These are phyloP conservation scores for Emydocephalus ijimae DNA, from an alignment of 2,113 vertebrate species.

Conservation along the genomic window DNA sequence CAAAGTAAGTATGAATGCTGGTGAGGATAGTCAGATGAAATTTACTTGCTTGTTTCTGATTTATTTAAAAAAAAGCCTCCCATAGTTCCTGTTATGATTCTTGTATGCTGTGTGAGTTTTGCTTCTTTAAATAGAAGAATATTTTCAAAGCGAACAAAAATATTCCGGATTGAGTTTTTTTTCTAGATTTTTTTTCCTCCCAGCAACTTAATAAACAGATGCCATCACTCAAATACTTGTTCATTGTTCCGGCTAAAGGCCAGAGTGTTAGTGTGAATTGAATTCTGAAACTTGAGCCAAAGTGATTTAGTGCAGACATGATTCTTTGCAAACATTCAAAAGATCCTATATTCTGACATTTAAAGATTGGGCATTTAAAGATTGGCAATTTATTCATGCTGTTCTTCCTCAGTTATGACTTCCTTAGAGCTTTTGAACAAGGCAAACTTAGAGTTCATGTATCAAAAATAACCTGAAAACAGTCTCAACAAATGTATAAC, in stretches of 20 bases:
- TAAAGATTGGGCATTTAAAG: neutral
- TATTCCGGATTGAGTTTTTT: constrained; percentile 10
- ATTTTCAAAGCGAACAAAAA: neutral
- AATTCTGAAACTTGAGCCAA: constrained; percentile 27
- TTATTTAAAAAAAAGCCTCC: neutral
- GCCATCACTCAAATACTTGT: constrained; percentile 34
- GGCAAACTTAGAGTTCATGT: neutral
- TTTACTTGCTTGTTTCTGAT: neutral
- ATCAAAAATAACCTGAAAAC: neutral
- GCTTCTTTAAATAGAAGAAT: neutral
- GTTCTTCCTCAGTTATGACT: neutral
- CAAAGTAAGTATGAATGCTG: constrained; percentile 78
- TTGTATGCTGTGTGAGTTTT: neutral
- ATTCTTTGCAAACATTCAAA: neutral
- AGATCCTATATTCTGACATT: neutral
- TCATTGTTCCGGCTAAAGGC: neutral
- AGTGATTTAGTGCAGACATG: neutral
- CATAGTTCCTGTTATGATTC: neutral
- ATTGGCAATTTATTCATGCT: neutral
- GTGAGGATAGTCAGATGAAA: neutral
- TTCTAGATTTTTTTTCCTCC: constrained; percentile 23
- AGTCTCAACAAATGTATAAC: neutral
- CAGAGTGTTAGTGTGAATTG: constrained; percentile 1
- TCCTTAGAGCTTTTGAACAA: neutral
- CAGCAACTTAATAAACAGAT: neutral